Evolutionary conservation across 2,113 vertebrate species (phyloP).

Genomic region (Syngnathus scovelli): DNA sequence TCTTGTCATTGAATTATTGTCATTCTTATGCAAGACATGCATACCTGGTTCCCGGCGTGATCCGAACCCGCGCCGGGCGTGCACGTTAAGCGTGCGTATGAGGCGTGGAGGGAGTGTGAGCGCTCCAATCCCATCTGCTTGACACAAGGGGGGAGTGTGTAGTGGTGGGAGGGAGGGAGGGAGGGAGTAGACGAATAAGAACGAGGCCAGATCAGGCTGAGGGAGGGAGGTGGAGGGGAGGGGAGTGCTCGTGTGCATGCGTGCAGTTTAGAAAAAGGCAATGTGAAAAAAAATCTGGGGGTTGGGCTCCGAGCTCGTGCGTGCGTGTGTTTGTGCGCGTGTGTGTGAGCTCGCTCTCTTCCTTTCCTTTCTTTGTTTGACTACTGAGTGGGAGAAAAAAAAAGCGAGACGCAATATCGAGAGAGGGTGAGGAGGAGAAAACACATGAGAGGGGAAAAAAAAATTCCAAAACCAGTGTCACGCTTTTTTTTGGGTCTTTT

Average conservation of each 20-base stretch:
- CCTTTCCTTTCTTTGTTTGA: constrained; percentile 82
- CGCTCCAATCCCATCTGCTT: constrained; percentile 72
- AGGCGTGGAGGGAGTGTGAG: constrained; percentile 45
- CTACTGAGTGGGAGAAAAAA: constrained; percentile 65
- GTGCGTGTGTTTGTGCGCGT: constrained; percentile 47
- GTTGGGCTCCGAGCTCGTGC: constrained; percentile 69
- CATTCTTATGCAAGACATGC: background rate
- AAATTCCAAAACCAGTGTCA: constrained; percentile 41
- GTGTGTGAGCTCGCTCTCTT: constrained; percentile 60
- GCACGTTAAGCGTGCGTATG: constrained; percentile 28
- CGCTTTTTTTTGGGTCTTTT: constrained; percentile 22
- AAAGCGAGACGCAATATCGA: constrained; percentile 63
- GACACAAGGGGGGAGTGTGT: constrained; percentile 52
- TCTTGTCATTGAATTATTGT: background rate
- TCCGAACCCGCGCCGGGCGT: constrained; percentile 5
- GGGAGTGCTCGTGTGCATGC: constrained; percentile 8
- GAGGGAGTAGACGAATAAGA: constrained; percentile 67
- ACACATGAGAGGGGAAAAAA: constrained; percentile 25
- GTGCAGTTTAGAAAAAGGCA: constrained; percentile 72
- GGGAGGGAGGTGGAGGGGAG: constrained; percentile 36
- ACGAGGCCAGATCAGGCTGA: constrained; percentile 68
- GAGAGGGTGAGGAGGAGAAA: constrained; percentile 53
- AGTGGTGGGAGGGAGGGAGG: constrained; percentile 38
- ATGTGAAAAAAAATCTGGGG: constrained; percentile 68
- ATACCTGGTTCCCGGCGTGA: background rate